phyloP scores from a whole-genome alignment of 2,888 invertebrate species.

The Phortica okadai region DNA sequence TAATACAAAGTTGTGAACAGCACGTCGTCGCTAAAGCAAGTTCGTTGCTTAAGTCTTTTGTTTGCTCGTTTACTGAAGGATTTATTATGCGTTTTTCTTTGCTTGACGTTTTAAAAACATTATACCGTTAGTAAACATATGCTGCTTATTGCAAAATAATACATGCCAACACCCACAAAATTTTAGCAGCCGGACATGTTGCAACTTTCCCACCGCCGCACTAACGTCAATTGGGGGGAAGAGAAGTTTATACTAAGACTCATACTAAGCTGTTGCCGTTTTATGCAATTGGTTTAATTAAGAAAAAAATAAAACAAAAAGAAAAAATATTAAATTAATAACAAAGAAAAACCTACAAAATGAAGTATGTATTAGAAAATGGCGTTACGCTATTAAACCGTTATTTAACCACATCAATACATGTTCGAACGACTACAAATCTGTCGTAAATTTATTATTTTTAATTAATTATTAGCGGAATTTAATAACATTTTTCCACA shows the following conservation, averaged over 20 bases:
- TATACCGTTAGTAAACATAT: slow-evolving; percentile 32
- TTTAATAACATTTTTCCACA: slow-evolving; percentile 23
- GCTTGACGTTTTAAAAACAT: slow-evolving; percentile 29
- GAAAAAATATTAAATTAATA: neutral
- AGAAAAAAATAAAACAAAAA: slow-evolving; percentile 37
- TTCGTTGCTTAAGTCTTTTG: slow-evolving; percentile 41
- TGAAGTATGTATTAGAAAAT: slow-evolving; percentile 42
- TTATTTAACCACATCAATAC: slow-evolving; percentile 48
- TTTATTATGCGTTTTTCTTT: slow-evolving; percentile 27
- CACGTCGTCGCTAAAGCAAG: slow-evolving; percentile 15
- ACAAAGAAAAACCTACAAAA: neutral
- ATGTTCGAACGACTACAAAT: slow-evolving; percentile 52
- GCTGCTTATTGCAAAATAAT: slow-evolving; percentile 38
- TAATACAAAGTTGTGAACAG: neutral
- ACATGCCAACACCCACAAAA: slow-evolving; percentile 49
- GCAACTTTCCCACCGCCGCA: neutral
- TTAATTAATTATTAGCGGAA: slow-evolving; percentile 60
- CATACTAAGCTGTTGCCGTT: neutral
- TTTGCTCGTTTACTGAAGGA: slow-evolving; percentile 25
- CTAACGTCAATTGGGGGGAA: no score
- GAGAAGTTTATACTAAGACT: no score
- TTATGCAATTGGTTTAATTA: slow-evolving; percentile 66
- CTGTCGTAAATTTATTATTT: slow-evolving; percentile 70
- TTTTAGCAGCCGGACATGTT: slow-evolving; percentile 1
- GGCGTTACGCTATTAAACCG: slow-evolving; percentile 62